Percentiles rank a stretch among this genome's conserved stretches.
These are phyloP conservation scores for Iselma pallidipennis DNA, from an alignment of 2,888 invertebrate species.

Conservation along the genomic window DNA sequence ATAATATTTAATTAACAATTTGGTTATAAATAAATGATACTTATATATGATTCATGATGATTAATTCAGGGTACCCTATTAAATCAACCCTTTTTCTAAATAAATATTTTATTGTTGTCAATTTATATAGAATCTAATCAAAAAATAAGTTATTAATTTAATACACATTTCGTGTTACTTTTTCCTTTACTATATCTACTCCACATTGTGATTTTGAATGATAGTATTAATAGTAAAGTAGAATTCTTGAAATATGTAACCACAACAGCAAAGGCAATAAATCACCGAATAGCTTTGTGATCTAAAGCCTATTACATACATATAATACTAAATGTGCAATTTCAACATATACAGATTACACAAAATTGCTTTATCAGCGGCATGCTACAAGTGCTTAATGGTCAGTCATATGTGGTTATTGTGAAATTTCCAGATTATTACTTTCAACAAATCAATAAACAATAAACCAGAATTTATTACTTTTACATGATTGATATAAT, in stretches of 20 bases:
- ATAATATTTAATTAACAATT: no score
- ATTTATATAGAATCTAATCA: no score
- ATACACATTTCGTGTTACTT: no score
- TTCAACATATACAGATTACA: background rate
- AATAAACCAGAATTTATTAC: background rate
- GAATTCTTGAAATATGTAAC: background rate
- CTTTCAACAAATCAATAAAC: background rate
- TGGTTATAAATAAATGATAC: no score
- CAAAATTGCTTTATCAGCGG: slow-evolving; percentile 4
- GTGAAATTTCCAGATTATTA: slow-evolving; percentile 2
- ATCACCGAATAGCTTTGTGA: background rate
- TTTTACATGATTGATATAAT: background rate
- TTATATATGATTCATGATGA: no score
- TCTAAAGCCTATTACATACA: background rate
- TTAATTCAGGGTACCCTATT: no score
- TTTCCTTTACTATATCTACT: no score
- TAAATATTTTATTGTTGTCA: no score
- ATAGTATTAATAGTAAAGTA: background rate
- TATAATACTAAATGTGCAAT: background rate
- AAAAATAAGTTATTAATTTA: no score
- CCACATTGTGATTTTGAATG: no score
- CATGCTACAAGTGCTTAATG: slow-evolving; percentile 2
- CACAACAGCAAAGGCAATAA: background rate
- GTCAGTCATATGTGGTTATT: background rate
- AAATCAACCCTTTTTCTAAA: no score